Conservation (phyloP, 2,797 vertebrate species). For the Lacerta agilis region DNA sequence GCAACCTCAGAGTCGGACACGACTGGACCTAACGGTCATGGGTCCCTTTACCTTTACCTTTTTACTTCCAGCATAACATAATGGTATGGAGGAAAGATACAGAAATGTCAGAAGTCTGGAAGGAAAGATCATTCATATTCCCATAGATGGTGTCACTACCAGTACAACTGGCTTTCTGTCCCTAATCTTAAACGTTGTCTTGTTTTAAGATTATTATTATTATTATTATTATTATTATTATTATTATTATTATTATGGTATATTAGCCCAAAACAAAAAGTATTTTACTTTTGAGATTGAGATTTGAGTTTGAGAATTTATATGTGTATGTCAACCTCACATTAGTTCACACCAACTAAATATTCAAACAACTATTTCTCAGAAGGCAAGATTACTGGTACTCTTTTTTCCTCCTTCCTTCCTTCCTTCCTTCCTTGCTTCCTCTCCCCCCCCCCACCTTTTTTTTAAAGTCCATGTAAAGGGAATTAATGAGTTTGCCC, state of each 20-base stretch:
- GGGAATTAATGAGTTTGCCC: not conserved
- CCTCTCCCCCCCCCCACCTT: no score
- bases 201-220: constrained; percentile 30
- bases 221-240: not conserved
- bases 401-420: not conserved
- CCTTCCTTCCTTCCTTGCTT: not conserved
- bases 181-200: constrained; percentile 23
- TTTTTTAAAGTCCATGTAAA: no score
- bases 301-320: not conserved
- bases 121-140: not conserved
- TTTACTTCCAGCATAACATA: not conserved
- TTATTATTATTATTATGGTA: not conserved
- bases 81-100: not conserved
- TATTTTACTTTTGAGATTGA: constrained; percentile 16
- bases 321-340: constrained; percentile 18
- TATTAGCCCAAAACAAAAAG: constrained; percentile 40
- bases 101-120: not conserved
- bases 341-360: constrained; percentile 16
- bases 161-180: constrained; percentile 31
- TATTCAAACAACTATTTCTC: constrained; percentile 25
- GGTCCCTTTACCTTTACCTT: no score
- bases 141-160: constrained; percentile 23
- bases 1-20: no score
- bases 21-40: no score
- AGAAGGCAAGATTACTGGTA: constrained; percentile 3